A percentile compares a stretch with the other conserved stretches of the same genome.
These are phyloP conservation scores for Pempheris klunzingeri DNA, from an alignment of 2,797 vertebrate species.

Conservation along the genomic window DNA sequence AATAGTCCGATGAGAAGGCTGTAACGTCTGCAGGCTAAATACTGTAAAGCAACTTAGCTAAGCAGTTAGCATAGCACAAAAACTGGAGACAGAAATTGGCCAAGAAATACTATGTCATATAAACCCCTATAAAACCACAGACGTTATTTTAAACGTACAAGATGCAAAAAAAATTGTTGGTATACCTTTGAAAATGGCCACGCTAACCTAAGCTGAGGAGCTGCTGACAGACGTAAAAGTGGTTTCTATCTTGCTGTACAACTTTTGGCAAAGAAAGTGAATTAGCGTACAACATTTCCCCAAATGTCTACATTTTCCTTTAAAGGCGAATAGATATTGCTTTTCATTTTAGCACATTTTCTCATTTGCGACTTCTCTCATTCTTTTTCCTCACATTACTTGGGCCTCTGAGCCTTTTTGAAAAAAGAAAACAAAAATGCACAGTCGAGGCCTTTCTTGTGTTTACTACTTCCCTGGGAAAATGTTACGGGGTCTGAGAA, in stretches of 20 bases:
- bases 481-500: constrained; percentile 60
- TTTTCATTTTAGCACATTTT: constrained; percentile 10
- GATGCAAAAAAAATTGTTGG: too few species aligned
- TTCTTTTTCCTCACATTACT: constrained; percentile 14
- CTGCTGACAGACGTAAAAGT: neutral
- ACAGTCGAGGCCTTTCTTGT: constrained; percentile 38
- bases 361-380: neutral
- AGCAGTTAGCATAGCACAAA: neutral
- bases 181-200: neutral
- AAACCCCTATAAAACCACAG: neutral
- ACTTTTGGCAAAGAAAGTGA: neutral
- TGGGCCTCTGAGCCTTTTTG: constrained; percentile 17
- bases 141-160: neutral
- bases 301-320: neutral
- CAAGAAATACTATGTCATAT: neutral
- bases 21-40: neutral
- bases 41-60: neutral
- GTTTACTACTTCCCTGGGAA: constrained; percentile 76
- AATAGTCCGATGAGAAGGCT: neutral
- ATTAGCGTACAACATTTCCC: neutral
- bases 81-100: neutral
- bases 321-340: neutral
- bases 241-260: neutral
- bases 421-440: constrained; percentile 10
- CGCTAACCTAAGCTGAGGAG: neutral